Conservation (phyloP, 2,113 vertebrate species). For the human (Homo sapiens) region GRCh38 chr6:98450001-98450500, state of each 20-base stretch:
- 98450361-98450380: not conserved
- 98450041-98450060: not conserved
- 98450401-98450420: not conserved
- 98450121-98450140: not conserved
- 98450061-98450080: not conserved
- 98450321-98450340: not conserved
- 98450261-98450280: not conserved
- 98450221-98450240: not conserved
- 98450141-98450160: not conserved
- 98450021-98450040: not conserved
- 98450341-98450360: not conserved
- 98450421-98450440: constrained; percentile 13
- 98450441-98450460: not conserved
- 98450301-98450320: not conserved
- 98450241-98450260: not conserved
- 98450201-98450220: not conserved
- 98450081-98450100: not conserved
- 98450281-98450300: constrained; percentile 1
- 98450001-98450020: constrained; percentile 10
- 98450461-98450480: not conserved
- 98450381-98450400: not conserved
- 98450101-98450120: not conserved
- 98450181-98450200: not conserved
- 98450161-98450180: not conserved
- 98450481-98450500: not conserved